phyloP scores from a whole-genome alignment of 2,113 vertebrate genomes.

The Paratilapia polleni region DNA sequence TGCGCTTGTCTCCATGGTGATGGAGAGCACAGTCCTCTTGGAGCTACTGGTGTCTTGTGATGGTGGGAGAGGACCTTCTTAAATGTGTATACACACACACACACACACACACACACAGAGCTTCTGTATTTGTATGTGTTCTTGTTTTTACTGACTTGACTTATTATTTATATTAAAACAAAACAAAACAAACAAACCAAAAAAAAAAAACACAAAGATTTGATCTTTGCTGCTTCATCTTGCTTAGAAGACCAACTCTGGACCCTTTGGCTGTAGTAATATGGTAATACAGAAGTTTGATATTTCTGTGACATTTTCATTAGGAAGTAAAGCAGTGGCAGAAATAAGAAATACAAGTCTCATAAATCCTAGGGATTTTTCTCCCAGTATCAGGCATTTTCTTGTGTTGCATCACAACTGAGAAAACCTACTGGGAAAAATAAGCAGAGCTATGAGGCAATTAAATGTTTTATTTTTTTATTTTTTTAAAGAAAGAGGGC shows the following conservation, averaged over 20 bases:
- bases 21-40: slow-evolving; percentile 74
- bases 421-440: slow-evolving; percentile 15
- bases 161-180: background rate
- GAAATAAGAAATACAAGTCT: slow-evolving; percentile 11
- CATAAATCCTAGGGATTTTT: slow-evolving; percentile 9
- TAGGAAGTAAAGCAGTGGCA: background rate
- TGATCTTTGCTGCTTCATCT: background rate
- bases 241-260: background rate
- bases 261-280: background rate
- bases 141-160: too few species aligned
- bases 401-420: slow-evolving; percentile 23
- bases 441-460: background rate
- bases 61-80: slow-evolving; percentile 74
- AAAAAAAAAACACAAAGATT: slow-evolving; percentile 23
- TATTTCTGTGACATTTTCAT: slow-evolving; percentile 33
- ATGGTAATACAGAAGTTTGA: slow-evolving; percentile 15
- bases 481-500: background rate
- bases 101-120: slow-evolving; percentile 9
- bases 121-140: too few species aligned
- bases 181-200: background rate
- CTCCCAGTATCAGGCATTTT: background rate
- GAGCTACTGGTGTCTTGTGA: slow-evolving; percentile 77
- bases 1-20: slow-evolving; percentile 85
- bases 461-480: background rate
- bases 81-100: slow-evolving; percentile 29